phyloP scores from a whole-genome alignment of 2,113 vertebrate species.

The Puma concolor region DNA sequence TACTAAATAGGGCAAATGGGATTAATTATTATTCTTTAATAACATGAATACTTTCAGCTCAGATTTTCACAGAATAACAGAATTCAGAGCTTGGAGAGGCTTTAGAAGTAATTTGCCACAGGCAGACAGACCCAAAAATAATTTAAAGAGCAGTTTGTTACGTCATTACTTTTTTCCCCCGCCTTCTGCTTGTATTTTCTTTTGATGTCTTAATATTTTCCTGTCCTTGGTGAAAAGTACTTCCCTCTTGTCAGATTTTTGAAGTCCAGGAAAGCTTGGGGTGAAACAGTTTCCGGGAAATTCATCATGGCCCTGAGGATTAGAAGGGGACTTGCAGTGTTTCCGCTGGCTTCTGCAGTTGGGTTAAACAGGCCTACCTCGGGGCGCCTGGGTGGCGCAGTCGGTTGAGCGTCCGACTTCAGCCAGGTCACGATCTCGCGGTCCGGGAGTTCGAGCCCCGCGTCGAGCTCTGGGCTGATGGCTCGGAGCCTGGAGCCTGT shows the following conservation, averaged over 20 bases:
- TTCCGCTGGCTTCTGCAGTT: not conserved
- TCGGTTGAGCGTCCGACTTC: too few relatives aligned
- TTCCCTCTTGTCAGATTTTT: slow-evolving; percentile 30
- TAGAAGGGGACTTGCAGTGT: not conserved
- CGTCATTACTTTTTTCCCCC: not conserved
- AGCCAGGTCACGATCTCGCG: too few relatives aligned
- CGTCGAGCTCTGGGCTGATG: too few relatives aligned
- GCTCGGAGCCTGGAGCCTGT: too few relatives aligned
- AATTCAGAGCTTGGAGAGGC: not conserved
- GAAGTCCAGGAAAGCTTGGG: not conserved
- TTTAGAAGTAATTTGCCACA: not conserved
- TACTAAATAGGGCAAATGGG: not conserved
- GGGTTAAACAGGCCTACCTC: not conserved
- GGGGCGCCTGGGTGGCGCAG: too few relatives aligned
- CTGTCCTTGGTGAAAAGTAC: slow-evolving; percentile 43
- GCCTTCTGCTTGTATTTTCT: slow-evolving; percentile 48
- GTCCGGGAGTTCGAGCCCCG: too few relatives aligned
- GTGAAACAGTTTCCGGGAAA: not conserved
- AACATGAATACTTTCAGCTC: not conserved
- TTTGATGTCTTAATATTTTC: slow-evolving; percentile 14
- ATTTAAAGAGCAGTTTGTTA: slow-evolving; percentile 50
- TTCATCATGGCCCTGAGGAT: not conserved
- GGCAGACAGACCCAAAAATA: not conserved
- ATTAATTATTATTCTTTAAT: slow-evolving; percentile 34
- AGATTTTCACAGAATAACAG: slow-evolving; percentile 19